Base-by-base conservation (phyloP, 2,797 vertebrate species). In the Rhinella marina region DNA sequence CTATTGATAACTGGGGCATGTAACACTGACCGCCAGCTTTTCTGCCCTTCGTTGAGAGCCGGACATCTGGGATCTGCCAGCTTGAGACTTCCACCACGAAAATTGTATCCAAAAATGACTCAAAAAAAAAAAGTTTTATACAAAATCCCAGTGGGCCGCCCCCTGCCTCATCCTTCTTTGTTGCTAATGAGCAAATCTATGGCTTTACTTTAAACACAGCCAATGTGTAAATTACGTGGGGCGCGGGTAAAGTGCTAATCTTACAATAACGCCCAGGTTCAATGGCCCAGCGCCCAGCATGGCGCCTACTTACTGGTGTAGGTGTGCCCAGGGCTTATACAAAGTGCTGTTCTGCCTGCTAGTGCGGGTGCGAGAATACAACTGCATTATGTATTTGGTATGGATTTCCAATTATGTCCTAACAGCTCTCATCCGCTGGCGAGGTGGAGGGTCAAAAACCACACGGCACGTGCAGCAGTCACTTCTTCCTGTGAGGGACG, bases 1-100 rank as follows among this genome's bases (percentile, higher is more conserved):
- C 85, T 88, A 90, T 89, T 90, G 88, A 89, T 84, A 78, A 76
- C 80, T 48, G 32, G 32, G n/a, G 77, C 64, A 77, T 48, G 32
- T 73, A 52, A 82, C 84, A 76, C 85, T 86, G 84, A 75, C 79
- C 29, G 27, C 87, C 57, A n/a, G 80, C 76, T 70, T 59, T 85
- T 32, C 59, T 86, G 64, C 16, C 70, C 25, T 73, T 76, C 64
- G 87, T 81, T 86, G 75, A 64, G 77, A 48, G 81, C 12, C 11
- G 57, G 85, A 68, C 80, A 66, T 84, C 86, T 90, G 90, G 59
- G 88, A 90, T 84, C 87, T 66, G 84, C 29, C 64, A 84, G n/a
- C 87, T 82, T 85, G 81, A 88, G 81, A 32, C 76, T 50, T 86
- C 75, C 16, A 84, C 84, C 19, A 57, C 89, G 86, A 89, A 87